phyloP scores from a whole-genome alignment of 2,888 invertebrate species.

The Augiades crinisus region DNA sequence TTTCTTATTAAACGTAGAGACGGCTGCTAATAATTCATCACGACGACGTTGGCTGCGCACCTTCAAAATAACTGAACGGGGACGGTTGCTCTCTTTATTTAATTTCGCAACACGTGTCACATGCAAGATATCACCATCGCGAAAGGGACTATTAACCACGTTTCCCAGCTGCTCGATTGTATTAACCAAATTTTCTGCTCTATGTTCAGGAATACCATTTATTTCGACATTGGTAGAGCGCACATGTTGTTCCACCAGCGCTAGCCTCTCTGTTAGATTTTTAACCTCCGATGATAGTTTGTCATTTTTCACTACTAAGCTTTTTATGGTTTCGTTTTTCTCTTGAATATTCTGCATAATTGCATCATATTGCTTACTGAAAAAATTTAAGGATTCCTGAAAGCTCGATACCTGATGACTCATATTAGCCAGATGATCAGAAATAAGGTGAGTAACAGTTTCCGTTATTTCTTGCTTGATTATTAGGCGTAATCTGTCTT shows the following conservation, averaged over 20 bases:
- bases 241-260: background rate
- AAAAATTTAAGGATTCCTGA: background rate
- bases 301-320: background rate
- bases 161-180: constrained; percentile 5
- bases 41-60: constrained; percentile 16
- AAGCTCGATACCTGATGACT: background rate
- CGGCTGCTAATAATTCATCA: constrained; percentile 15
- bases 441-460: background rate
- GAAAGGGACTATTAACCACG: background rate
- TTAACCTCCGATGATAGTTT: background rate
- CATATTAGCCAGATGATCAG: background rate
- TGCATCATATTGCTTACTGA: constrained; percentile 7
- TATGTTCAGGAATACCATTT: constrained; percentile 3
- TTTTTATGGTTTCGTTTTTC: background rate
- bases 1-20: constrained; percentile 4
- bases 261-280: background rate
- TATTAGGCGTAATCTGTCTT: background rate
- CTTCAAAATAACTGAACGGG: constrained; percentile 14
- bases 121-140: constrained; percentile 4
- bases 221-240: background rate
- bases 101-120: constrained; percentile 14
- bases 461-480: background rate
- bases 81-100: constrained; percentile 13
- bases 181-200: constrained; percentile 3
- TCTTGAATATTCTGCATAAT: background rate